Conservation (phyloP, 2,113 vertebrate species). For the Rhinolophus ferrumequinum region DNA sequence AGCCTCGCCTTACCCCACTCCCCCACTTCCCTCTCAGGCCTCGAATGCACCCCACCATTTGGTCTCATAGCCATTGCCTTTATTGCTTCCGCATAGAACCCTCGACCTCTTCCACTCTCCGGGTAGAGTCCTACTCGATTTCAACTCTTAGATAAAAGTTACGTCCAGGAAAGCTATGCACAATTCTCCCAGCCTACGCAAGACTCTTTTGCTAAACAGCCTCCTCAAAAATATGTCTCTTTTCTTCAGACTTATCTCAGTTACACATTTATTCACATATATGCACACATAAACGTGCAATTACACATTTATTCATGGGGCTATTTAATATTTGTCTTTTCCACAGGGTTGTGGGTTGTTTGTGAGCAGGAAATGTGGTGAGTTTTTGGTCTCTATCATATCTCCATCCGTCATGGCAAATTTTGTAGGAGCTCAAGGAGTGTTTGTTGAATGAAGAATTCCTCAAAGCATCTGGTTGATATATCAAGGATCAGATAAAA, state of each 20-base stretch:
- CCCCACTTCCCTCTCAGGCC: background rate
- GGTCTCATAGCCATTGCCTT: too few species aligned
- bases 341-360: background rate
- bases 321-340: background rate
- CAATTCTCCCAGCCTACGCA: background rate
- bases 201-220: background rate
- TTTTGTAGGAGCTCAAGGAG: background rate
- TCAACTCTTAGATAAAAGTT: background rate
- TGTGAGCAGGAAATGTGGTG: background rate
- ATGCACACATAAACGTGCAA: background rate
- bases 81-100: background rate
- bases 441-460: background rate
- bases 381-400: background rate
- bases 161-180: background rate
- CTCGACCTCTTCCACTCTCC: background rate
- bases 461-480: background rate
- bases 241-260: background rate
- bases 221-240: background rate
- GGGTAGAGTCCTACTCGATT: background rate
- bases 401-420: background rate
- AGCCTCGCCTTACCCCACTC: fast-evolving
- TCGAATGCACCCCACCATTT: background rate
- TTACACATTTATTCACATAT: background rate
- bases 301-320: background rate
- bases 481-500: background rate